These are phyloP conservation scores for Myzus persicae DNA, from an alignment of 1,140 invertebrate genomes.

Conservation along the genomic window DNA sequence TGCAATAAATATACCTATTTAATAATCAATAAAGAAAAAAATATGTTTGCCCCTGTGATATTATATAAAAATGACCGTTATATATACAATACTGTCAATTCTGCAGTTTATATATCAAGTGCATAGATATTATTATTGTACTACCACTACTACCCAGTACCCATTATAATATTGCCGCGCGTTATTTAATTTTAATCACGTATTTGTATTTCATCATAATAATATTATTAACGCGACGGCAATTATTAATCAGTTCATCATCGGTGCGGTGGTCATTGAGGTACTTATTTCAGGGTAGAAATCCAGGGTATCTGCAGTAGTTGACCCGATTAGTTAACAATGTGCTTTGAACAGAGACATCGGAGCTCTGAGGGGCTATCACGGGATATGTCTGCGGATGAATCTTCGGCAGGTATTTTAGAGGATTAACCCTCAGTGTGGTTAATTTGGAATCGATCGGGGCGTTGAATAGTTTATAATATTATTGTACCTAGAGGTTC, in stretches of 20 bases:
- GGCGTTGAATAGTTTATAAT: neutral
- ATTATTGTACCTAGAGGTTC: neutral
- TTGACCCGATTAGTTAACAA: conserved; percentile 15
- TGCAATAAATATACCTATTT: neutral
- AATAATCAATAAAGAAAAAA: neutral
- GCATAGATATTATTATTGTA: too few relatives aligned
- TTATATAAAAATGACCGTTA: neutral
- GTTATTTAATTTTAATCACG: neutral
- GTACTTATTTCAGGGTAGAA: neutral
- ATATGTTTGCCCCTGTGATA: neutral
- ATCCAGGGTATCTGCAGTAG: neutral
- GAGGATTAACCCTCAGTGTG: neutral
- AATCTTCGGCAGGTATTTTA: neutral
- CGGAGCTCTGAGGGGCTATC: too few relatives aligned
- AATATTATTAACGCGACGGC: neutral
- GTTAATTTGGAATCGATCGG: neutral
- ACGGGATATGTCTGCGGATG: neutral
- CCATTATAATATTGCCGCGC: neutral
- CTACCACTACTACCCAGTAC: too few relatives aligned
- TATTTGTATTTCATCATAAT: neutral
- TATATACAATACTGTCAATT: too few relatives aligned
- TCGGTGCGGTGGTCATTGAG: neutral
- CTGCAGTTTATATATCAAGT: too few relatives aligned
- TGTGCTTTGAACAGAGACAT: neutral
- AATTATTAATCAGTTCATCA: neutral